Conservation (phyloP, 92 coral and sea anemone species). For the Porites evermanni region DNA sequence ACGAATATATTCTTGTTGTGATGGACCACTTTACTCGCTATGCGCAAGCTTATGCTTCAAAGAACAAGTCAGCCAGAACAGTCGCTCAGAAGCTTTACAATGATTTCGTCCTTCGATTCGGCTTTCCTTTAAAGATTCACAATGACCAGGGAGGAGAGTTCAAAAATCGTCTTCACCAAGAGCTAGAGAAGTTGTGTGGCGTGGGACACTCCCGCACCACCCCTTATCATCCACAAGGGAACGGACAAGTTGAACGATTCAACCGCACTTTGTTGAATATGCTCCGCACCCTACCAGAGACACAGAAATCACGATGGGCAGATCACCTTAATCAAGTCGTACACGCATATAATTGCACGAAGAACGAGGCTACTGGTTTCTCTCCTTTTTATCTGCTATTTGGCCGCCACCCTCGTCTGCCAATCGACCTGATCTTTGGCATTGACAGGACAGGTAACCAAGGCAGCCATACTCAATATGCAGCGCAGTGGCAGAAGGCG, state of each 20-base stretch:
- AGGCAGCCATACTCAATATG: slow-evolving; percentile 14
- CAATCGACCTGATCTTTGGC: slow-evolving; percentile 40
- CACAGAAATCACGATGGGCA: slow-evolving; percentile 57
- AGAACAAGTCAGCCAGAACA: slow-evolving; percentile 11
- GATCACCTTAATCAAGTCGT: slow-evolving; percentile 57
- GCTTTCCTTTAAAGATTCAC: slow-evolving; percentile 39
- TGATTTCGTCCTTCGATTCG: slow-evolving; percentile 40
- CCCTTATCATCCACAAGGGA: slow-evolving; percentile 62
- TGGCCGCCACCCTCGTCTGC: slow-evolving; percentile 37
- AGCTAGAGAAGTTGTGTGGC: slow-evolving; percentile 55
- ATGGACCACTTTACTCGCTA: slow-evolving; percentile 22
- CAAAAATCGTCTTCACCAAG: slow-evolving; percentile 47
- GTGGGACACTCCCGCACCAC: slow-evolving; percentile 53
- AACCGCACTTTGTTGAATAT: slow-evolving; percentile 47
- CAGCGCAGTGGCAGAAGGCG: slow-evolving; percentile 25
- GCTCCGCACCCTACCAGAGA: slow-evolving; percentile 67
- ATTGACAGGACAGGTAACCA: neutral
- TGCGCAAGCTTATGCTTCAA: slow-evolving; percentile 8
- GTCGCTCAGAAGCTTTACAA: slow-evolving; percentile 11
- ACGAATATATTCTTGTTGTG: slow-evolving; percentile 24
- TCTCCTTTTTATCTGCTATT: slow-evolving; percentile 48
- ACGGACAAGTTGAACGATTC: slow-evolving; percentile 58
- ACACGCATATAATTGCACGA: slow-evolving; percentile 52
- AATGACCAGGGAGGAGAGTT: slow-evolving; percentile 67
- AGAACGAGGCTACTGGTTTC: slow-evolving; percentile 53